These are phyloP conservation scores for Halcyon smyrnensis DNA, from an alignment of 2,797 vertebrate species.

Conservation along the genomic window DNA sequence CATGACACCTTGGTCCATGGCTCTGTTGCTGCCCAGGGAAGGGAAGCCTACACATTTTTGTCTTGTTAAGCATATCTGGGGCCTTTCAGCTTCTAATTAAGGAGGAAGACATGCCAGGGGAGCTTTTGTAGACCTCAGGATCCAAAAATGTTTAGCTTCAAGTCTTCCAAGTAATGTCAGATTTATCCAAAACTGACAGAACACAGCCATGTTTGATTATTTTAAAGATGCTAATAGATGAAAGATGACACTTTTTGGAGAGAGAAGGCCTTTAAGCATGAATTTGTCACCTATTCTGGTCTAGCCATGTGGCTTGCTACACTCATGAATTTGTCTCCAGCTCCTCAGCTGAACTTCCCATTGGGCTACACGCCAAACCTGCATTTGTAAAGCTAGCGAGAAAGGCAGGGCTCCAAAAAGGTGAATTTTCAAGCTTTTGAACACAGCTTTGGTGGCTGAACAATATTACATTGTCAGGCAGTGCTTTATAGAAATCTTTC, in stretches of 20 bases:
- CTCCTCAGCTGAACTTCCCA: background rate
- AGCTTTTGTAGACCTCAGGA: background rate
- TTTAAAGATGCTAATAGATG: background rate
- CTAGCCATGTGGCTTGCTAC: background rate
- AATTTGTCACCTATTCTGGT: background rate
- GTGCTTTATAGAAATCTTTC: background rate
- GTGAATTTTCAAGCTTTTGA: background rate
- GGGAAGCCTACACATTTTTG: background rate
- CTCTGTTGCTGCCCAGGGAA: background rate
- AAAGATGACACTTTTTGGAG: background rate
- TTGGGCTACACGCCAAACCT: background rate
- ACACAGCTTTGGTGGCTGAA: background rate
- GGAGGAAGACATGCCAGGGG: background rate
- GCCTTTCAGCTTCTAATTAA: background rate
- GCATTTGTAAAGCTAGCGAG: background rate
- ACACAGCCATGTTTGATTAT: background rate
- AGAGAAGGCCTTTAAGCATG: background rate
- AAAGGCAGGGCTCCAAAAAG: background rate
- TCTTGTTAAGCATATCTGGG: background rate
- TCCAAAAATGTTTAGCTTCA: background rate
- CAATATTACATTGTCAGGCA: background rate
- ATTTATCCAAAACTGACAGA: background rate
- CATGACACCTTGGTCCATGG: background rate
- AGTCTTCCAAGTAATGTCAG: background rate
- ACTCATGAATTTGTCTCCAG: background rate